These are phyloP conservation scores for Zosterops borbonicus DNA, from an alignment of 2,113 vertebrate genomes.

Conservation along the genomic window DNA sequence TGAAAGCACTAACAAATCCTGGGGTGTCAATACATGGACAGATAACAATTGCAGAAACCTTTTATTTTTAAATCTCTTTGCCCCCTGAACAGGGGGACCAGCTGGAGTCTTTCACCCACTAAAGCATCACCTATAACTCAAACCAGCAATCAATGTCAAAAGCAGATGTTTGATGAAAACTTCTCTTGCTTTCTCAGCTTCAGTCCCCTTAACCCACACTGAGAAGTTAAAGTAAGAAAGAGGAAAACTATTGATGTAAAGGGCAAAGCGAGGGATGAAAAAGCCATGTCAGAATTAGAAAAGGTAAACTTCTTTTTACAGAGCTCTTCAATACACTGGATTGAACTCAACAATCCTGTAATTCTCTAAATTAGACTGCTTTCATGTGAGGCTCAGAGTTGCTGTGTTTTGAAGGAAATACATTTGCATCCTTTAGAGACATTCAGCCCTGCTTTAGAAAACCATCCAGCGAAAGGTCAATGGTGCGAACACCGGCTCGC, in stretches of 20 bases:
- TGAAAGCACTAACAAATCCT: conserved; percentile 11
- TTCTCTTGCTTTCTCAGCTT: conserved; percentile 41
- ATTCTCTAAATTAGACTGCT: conserved; percentile 16
- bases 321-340: background rate
- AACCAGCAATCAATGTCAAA: conserved; percentile 49
- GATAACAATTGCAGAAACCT: background rate
- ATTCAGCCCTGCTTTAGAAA: background rate
- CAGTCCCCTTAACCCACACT: background rate
- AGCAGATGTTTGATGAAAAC: conserved; percentile 55
- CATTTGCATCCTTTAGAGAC: conserved; percentile 12
- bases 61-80: conserved; percentile 17
- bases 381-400: background rate
- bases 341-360: background rate
- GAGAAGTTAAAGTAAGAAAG: conserved; percentile 15
- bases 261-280: background rate
- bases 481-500: background rate
- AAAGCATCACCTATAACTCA: conserved; percentile 10
- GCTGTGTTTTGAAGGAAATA: conserved; percentile 12
- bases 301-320: background rate
- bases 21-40: background rate
- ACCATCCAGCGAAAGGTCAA: background rate
- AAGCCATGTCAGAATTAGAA: background rate
- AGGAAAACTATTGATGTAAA: conserved; percentile 11
- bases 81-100: conserved; percentile 6
- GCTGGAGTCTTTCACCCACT: conserved; percentile 11